Evolutionary conservation across 2,113 vertebrate species (phyloP).

Genomic region (Pyxicephalus adspersus): DNA sequence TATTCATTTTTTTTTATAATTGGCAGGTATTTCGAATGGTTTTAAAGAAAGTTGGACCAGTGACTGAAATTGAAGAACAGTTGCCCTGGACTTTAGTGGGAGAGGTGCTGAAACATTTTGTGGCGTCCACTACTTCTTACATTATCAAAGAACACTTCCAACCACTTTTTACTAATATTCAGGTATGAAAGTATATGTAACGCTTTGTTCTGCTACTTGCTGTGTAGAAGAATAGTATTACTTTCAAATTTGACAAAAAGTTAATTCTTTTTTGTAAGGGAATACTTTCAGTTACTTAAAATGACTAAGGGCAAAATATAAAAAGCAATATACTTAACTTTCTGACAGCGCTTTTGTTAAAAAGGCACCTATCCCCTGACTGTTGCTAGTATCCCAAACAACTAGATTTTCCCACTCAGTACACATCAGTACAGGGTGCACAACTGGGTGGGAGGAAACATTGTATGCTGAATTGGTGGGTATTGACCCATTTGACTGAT

Average conservation of each 20-base stretch:
- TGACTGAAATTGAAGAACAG: slow-evolving; percentile 68
- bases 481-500: too few species aligned
- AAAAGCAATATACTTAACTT: too few species aligned
- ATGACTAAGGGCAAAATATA: too few species aligned
- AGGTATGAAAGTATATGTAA: slow-evolving; percentile 68
- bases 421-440: too few species aligned
- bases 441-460: too few species aligned
- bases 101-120: slow-evolving; percentile 83
- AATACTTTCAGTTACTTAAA: too few species aligned
- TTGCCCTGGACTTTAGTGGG: slow-evolving; percentile 83
- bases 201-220: not conserved
- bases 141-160: slow-evolving; percentile 83
- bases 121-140: slow-evolving; percentile 74
- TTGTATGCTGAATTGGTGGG: too few species aligned
- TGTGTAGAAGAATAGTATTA: too few species aligned
- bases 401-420: too few species aligned
- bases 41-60: slow-evolving; percentile 84
- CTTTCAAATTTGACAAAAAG: not conserved
- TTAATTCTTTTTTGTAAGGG: not conserved
- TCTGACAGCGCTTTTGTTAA: too few species aligned
- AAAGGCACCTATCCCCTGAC: too few species aligned
- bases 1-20: not conserved
- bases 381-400: too few species aligned
- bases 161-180: slow-evolving; percentile 83
- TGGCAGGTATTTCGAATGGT: slow-evolving; percentile 80